Evolutionary conservation across 2,797 vertebrate species (phyloP).

Genomic region (Margarornis squamiger): DNA sequence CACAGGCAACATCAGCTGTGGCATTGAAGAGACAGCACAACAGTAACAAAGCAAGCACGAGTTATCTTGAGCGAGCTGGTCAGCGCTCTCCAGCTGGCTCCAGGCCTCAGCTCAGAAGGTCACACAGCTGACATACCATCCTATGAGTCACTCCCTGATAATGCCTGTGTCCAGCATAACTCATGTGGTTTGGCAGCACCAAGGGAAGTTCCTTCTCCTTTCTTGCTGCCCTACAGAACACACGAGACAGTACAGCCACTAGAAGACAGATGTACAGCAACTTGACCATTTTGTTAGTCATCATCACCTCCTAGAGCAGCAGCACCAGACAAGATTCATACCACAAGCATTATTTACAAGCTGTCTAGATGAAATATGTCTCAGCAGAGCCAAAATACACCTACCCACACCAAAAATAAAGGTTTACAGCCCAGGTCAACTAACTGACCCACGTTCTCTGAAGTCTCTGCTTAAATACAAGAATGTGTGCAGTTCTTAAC

Average conservation of each 20-base stretch:
- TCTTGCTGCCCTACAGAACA: neutral
- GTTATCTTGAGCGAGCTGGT: neutral
- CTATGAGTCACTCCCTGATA: neutral
- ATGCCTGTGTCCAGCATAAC: neutral
- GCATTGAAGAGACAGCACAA: neutral
- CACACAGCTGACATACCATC: constrained; percentile 16
- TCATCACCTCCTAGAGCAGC: neutral
- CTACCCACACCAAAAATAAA: neutral
- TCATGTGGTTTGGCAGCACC: neutral
- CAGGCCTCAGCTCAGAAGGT: constrained; percentile 9
- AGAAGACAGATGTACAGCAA: neutral
- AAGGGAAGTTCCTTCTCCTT: neutral
- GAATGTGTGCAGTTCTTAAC: neutral
- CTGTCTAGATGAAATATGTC: neutral
- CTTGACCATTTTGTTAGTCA: neutral
- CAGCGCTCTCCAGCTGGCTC: neutral
- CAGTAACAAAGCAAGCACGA: neutral
- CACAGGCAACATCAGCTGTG: neutral
- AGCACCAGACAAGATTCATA: neutral
- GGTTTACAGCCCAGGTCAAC: neutral
- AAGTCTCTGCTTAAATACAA: neutral
- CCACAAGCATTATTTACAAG: neutral
- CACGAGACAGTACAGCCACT: neutral
- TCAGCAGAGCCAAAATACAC: neutral
- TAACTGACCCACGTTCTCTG: neutral